These are phyloP conservation scores for Embiotoca jacksoni DNA, from an alignment of 2,113 vertebrate species.

Conservation along the genomic window DNA sequence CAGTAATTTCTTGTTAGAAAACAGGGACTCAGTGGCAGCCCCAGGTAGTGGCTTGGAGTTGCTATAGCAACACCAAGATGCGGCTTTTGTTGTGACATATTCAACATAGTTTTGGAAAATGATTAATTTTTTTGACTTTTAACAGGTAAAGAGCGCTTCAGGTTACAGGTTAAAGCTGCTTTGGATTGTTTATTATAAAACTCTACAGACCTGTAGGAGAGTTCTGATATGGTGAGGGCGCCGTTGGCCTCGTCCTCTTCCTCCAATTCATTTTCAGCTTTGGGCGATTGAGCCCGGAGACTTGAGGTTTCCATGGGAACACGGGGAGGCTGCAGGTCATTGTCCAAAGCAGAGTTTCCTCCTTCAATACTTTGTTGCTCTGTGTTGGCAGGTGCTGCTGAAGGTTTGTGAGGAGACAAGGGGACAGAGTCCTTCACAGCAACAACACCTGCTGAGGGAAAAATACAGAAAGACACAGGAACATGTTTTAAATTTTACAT, in stretches of 20 bases:
- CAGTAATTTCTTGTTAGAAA: background rate
- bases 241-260: conserved; percentile 83
- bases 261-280: conserved; percentile 63
- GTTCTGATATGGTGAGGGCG: conserved; percentile 93
- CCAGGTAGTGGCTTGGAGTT: background rate
- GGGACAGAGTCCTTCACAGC: conserved; percentile 78
- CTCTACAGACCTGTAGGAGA: conserved; percentile 84
- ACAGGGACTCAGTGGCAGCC: background rate
- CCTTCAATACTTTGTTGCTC: conserved; percentile 62
- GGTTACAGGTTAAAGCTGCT: background rate
- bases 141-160: too few species aligned
- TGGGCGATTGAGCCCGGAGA: conserved; percentile 62
- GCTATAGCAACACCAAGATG: background rate
- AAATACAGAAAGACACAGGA: background rate
- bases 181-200: background rate
- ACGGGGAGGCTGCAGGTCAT: conserved; percentile 57
- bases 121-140: too few species aligned
- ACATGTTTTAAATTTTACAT: too few species aligned
- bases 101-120: too few species aligned
- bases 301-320: conserved; percentile 72
- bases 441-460: conserved; percentile 70
- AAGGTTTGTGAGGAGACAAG: conserved; percentile 78
- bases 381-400: conserved; percentile 53
- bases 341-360: conserved; percentile 28
- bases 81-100: too few species aligned